phyloP scores from a whole-genome alignment of 2,797 vertebrate genomes.

The Rachycentron canadum region DNA sequence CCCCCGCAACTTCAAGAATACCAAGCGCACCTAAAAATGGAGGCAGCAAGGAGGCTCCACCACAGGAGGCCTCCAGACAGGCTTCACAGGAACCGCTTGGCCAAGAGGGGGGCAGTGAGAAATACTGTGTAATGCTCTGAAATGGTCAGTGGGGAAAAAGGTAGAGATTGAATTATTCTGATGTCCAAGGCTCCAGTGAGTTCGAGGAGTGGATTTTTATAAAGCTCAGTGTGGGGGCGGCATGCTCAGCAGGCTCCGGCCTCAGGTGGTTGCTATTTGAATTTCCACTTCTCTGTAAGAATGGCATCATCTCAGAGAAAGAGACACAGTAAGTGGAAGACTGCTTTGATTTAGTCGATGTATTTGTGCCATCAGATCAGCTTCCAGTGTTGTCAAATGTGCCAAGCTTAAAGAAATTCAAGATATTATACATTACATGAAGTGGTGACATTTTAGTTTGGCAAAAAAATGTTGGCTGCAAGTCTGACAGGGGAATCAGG shows the following conservation, averaged over 20 bases:
- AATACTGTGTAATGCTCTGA: conserved; percentile 53
- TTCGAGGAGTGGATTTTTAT: conserved; percentile 48
- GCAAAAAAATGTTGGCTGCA: conserved; percentile 20
- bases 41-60: conserved; percentile 25
- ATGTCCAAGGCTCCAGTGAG: conserved; percentile 35
- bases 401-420: conserved; percentile 13
- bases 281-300: conserved; percentile 70
- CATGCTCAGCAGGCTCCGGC: conserved; percentile 32
- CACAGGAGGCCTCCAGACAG: conserved; percentile 57
- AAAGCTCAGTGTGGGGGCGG: conserved; percentile 41
- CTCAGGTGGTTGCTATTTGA: conserved; percentile 63
- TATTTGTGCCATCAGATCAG: conserved; percentile 35
- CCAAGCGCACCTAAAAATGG: conserved; percentile 27
- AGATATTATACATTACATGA: conserved; percentile 22
- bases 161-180: conserved; percentile 30
- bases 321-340: conserved; percentile 13
- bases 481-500: conserved; percentile 11
- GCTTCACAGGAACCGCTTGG: conserved; percentile 50
- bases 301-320: conserved; percentile 49
- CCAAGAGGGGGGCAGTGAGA: conserved; percentile 48
- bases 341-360: conserved; percentile 49
- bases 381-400: conserved; percentile 17
- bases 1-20: conserved; percentile 32
- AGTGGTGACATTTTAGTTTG: conserved; percentile 33
- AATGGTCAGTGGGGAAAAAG: conserved; percentile 20